Evolutionary conservation across 2,797 vertebrate species (phyloP).

Genomic region (Alauda arvensis): DNA sequence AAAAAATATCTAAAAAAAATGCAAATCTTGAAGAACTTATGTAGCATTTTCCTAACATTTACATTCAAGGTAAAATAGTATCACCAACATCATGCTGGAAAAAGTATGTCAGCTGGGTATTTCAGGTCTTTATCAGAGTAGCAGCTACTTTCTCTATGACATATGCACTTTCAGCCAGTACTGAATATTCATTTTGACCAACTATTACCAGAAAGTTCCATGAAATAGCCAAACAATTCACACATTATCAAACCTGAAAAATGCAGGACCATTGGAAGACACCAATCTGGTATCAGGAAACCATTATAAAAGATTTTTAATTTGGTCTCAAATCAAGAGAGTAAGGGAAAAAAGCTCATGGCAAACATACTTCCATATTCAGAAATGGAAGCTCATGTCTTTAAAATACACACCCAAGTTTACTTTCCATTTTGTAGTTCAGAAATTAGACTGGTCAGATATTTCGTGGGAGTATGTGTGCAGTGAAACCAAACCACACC

Average conservation of each 20-base stretch:
- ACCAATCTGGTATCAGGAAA: background rate
- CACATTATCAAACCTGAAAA: conserved; percentile 40
- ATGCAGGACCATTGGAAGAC: background rate
- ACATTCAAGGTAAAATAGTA: conserved; percentile 51
- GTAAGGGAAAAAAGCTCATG: background rate
- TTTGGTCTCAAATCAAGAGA: background rate
- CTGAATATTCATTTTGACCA: conserved; percentile 56
- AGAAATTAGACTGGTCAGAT: background rate
- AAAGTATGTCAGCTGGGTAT: conserved; percentile 45
- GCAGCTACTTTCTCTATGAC: conserved; percentile 37
- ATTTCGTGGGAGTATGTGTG: background rate
- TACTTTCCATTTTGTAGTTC: background rate
- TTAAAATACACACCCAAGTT: background rate
- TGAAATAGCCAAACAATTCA: conserved; percentile 10
- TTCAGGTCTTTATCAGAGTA: conserved; percentile 46
- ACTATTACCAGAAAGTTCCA: conserved; percentile 41
- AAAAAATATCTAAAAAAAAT: background rate
- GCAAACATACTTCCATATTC: background rate
- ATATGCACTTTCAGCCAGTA: conserved; percentile 42
- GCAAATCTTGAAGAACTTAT: background rate
- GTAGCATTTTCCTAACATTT: conserved; percentile 25
- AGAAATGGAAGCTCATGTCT: background rate
- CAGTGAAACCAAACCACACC: background rate
- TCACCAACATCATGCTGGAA: conserved; percentile 50
- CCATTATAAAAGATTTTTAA: background rate